Percentiles rank a stretch among this genome's conserved stretches.
Evolutionary conservation across 1,140 invertebrate species (phyloP).

Genomic region (Tigriopus japonicus): DNA sequence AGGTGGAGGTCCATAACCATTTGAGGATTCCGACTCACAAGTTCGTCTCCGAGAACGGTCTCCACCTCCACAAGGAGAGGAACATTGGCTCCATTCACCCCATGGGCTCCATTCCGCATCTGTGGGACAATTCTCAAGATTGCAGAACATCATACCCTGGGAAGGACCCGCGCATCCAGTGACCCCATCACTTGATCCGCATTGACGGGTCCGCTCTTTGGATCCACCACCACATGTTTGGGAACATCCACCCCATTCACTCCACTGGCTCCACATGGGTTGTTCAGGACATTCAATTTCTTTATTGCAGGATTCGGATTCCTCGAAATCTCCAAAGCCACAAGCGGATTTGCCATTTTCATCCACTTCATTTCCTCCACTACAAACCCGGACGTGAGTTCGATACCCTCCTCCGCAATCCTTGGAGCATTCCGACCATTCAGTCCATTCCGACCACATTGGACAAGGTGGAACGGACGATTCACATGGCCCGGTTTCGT

Average conservation of each 20-base stretch:
- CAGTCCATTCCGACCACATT: conserved; percentile 7
- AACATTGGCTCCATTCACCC: conserved; percentile 37
- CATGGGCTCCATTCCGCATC: conserved; percentile 24
- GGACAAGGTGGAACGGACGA: not conserved
- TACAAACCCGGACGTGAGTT: not conserved
- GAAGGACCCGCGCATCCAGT: not conserved
- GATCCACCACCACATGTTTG: conserved; percentile 36
- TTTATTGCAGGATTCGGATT: too few relatives aligned
- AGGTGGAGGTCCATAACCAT: not conserved
- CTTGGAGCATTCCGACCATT: conserved; percentile 5
- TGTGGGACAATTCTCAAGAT: not conserved
- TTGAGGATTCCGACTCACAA: not conserved
- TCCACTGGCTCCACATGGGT: conserved; percentile 32
- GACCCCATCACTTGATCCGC: conserved; percentile 17
- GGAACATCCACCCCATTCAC: conserved; percentile 28
- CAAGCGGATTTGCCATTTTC: too few relatives aligned
- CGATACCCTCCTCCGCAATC: not conserved
- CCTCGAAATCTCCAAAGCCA: too few relatives aligned
- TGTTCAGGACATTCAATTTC: too few relatives aligned
- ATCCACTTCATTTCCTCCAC: too few relatives aligned
- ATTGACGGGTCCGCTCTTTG: conserved; percentile 29
- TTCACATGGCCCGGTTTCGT: not conserved
- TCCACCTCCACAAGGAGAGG: conserved; percentile 45
- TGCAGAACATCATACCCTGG: not conserved
- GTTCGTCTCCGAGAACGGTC: conserved; percentile 28